A percentile compares a stretch with the other conserved stretches of the same genome.
Evolutionary conservation across 2,797 vertebrate genomes (phyloP).

Genomic region (Acomys russatus): DNA sequence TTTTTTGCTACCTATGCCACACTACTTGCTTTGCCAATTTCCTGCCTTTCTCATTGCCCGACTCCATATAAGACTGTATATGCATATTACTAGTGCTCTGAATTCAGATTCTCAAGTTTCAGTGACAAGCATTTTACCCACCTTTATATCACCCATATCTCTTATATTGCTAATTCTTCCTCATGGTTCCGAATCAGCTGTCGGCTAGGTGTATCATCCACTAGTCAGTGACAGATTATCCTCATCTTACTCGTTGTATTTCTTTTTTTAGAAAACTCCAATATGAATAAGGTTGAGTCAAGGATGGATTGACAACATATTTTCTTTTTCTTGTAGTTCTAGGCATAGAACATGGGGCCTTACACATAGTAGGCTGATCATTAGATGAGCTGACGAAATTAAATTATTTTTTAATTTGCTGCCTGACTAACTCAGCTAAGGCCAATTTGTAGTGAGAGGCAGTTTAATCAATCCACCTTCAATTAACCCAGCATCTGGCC

Average conservation of each 20-base stretch:
- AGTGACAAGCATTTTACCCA: neutral
- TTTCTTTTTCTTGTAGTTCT: neutral
- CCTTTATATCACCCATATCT: neutral
- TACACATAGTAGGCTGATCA: neutral
- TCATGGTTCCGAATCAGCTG: neutral
- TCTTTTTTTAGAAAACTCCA: conserved; percentile 22
- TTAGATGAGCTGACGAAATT: neutral
- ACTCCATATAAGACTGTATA: too few species aligned
- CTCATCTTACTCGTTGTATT: neutral
- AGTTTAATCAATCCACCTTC: conserved; percentile 57
- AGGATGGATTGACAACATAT: neutral
- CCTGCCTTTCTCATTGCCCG: neutral
- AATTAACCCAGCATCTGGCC: conserved; percentile 22
- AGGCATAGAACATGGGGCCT: neutral
- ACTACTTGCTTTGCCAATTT: neutral
- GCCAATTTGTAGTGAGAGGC: neutral
- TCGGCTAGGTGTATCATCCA: neutral
- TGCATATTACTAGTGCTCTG: neutral
- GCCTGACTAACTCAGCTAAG: conserved; percentile 8
- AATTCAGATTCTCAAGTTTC: neutral
- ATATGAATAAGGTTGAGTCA: conserved; percentile 37
- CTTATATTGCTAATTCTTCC: neutral
- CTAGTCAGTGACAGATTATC: neutral
- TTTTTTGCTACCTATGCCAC: neutral
- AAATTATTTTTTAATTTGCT: conserved; percentile 46